These are phyloP conservation scores for Palythoa grandis DNA, from an alignment of 92 coral and sea anemone genomes.

Conservation along the genomic window DNA sequence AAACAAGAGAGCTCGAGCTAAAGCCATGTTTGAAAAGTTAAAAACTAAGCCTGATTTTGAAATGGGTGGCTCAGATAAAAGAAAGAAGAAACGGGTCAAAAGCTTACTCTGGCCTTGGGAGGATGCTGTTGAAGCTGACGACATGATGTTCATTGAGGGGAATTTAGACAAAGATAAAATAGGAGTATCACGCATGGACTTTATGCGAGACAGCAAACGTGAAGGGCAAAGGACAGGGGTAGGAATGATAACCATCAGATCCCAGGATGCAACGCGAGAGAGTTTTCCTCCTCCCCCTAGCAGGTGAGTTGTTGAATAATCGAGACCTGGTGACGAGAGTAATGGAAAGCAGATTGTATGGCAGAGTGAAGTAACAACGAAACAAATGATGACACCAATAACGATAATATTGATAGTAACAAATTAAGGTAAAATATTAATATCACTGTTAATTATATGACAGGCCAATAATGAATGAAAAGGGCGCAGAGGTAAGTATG, in stretches of 20 bases:
- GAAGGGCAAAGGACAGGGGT: conserved; percentile 38
- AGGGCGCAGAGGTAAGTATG: too few relatives aligned
- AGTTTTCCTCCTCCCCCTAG: conserved; percentile 28
- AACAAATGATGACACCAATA: too few relatives aligned
- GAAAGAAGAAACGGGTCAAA: conserved; percentile 47
- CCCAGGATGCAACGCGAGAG: conserved; percentile 36
- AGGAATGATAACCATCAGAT: conserved; percentile 49
- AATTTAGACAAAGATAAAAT: conserved; percentile 56
- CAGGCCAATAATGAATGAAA: too few relatives aligned
- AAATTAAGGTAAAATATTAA: too few relatives aligned
- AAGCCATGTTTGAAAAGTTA: conserved; percentile 47
- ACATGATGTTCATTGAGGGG: conserved; percentile 69
- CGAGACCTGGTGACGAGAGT: neutral
- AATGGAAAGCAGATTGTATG: too few relatives aligned
- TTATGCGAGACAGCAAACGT: conserved; percentile 54
- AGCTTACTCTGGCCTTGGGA: conserved; percentile 92
- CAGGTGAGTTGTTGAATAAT: conserved; percentile 26
- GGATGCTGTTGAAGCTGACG: conserved; percentile 69
- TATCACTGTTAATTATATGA: too few relatives aligned
- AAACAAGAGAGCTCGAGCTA: conserved; percentile 51
- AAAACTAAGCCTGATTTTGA: conserved; percentile 7
- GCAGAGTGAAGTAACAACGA: too few relatives aligned
- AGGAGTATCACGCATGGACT: conserved; percentile 70
- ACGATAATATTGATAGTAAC: too few relatives aligned
- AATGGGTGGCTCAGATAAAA: conserved; percentile 16